These are phyloP conservation scores for Mareca strepera DNA, from an alignment of 2,797 vertebrate species.

Conservation along the genomic window DNA sequence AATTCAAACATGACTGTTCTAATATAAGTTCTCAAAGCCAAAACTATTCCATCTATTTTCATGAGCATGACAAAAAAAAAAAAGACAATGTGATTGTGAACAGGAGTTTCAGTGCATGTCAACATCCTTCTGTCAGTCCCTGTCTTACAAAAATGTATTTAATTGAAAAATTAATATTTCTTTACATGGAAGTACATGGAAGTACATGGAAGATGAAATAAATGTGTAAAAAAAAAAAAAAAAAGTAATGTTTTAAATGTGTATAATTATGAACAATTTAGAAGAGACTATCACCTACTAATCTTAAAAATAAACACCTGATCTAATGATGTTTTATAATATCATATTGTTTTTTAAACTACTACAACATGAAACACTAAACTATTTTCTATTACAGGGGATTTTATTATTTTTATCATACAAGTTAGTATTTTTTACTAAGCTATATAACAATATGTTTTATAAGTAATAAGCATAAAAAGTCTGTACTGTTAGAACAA, in stretches of 20 bases:
- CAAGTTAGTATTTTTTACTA: no score
- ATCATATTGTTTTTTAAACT: conserved; percentile 31
- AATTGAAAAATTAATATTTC: conserved; percentile 30
- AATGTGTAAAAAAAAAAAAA: background rate
- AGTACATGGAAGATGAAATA: background rate
- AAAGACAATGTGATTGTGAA: background rate
- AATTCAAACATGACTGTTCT: background rate
- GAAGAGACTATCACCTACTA: background rate
- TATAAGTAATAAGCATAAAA: no score
- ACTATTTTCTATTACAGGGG: no score
- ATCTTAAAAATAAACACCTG: conserved; percentile 40
- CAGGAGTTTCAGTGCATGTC: background rate
- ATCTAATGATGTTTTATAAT: background rate
- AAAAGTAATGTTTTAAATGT: background rate
- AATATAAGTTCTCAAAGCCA: background rate
- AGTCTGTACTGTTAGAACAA: no score
- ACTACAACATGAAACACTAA: background rate
- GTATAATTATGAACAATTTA: conserved; percentile 13
- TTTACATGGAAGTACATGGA: background rate
- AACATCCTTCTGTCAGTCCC: background rate
- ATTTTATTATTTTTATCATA: no score
- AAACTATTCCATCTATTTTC: background rate
- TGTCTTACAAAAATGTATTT: background rate
- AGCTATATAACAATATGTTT: no score
- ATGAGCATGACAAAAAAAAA: background rate